A percentile compares a stretch with the other conserved stretches of the same genome.
Evolutionary conservation across 2,797 vertebrate species (phyloP).

Genomic region (Rhinichthys osculus): DNA sequence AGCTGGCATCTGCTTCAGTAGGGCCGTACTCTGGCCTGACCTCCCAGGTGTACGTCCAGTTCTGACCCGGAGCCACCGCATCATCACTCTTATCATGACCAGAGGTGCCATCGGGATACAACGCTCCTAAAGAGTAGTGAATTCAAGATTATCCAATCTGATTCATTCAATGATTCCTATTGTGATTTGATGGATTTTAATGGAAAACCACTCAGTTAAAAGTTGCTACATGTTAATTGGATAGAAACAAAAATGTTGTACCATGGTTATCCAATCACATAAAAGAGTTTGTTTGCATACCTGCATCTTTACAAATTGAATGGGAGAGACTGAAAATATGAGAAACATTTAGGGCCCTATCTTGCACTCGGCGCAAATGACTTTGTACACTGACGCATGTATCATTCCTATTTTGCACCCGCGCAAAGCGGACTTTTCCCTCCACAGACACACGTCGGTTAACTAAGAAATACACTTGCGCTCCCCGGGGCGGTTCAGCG

Average conservation of each 20-base stretch:
- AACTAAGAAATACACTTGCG: too few relatives aligned
- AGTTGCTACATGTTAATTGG: not conserved
- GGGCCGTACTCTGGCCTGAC: conserved; percentile 78
- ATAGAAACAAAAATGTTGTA: not conserved
- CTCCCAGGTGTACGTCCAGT: conserved; percentile 80
- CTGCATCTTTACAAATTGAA: too few relatives aligned
- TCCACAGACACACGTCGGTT: too few relatives aligned
- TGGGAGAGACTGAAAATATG: too few relatives aligned
- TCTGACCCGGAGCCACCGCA: conserved; percentile 74
- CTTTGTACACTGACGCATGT: too few relatives aligned
- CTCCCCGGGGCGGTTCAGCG: too few relatives aligned
- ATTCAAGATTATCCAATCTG: not conserved
- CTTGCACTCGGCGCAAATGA: too few relatives aligned
- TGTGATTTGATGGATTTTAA: not conserved
- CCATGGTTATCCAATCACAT: not conserved
- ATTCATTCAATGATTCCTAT: not conserved
- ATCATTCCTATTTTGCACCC: too few relatives aligned
- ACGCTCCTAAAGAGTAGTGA: conserved; percentile 30
- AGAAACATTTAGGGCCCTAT: too few relatives aligned
- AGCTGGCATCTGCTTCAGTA: conserved; percentile 67
- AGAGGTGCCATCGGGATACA: conserved; percentile 81
- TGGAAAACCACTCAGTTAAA: not conserved
- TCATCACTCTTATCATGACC: conserved; percentile 79
- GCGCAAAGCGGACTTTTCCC: too few relatives aligned
- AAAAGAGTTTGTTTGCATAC: not conserved